These are phyloP conservation scores for Phyllotreta striolata DNA, from an alignment of 2,888 invertebrate species.

Conservation along the genomic window DNA sequence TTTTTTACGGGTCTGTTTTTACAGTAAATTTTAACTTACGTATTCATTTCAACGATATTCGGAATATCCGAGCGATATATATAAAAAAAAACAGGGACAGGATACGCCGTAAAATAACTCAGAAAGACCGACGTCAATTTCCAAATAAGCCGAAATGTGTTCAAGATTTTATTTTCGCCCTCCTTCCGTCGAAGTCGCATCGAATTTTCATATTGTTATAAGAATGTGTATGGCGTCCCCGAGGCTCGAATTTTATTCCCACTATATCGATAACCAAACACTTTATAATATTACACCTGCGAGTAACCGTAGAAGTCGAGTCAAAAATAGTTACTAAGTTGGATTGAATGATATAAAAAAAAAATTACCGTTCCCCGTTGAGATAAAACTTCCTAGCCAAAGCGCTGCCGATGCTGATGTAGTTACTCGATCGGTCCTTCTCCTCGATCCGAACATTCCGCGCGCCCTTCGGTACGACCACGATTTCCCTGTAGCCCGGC, in stretches of 20 bases:
- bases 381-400: slow-evolving; percentile 76
- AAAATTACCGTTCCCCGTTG: slow-evolving; percentile 76
- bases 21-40: too few relatives aligned
- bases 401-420: slow-evolving; percentile 78
- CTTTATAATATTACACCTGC: too few relatives aligned
- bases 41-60: too few relatives aligned
- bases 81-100: slow-evolving; percentile 3
- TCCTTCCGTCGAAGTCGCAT: too few relatives aligned
- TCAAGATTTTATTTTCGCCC: too few relatives aligned
- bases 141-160: neutral
- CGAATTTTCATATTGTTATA: too few relatives aligned
- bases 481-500: slow-evolving; percentile 69
- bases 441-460: slow-evolving; percentile 82
- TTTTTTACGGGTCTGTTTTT: neutral
- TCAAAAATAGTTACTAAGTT: slow-evolving; percentile 4
- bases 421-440: slow-evolving; percentile 78
- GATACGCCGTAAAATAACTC: neutral
- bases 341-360: too few relatives aligned
- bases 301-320: too few relatives aligned
- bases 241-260: neutral
- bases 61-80: neutral
- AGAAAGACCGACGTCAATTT: slow-evolving; percentile 4
- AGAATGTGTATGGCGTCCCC: neutral
- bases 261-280: too few relatives aligned
- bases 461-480: slow-evolving; percentile 79